Percentiles rank a stretch among this genome's conserved stretches.
Evolutionary conservation across 30 jellyfish, hydroid and myxozoan species (phyloP).

Genomic region (Chrysaora quinquecirrha): DNA sequence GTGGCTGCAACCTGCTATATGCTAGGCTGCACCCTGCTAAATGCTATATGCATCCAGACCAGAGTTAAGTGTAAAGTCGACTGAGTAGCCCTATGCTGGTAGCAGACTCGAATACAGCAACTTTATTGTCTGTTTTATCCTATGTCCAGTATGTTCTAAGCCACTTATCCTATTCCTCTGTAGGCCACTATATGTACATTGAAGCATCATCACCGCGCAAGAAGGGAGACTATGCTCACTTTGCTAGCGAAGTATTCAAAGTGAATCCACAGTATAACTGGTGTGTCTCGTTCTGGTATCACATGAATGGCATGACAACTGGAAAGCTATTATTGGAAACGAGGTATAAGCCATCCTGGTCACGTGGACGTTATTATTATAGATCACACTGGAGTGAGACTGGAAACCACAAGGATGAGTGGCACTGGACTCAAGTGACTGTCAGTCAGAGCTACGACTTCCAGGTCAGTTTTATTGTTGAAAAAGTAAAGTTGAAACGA

Average conservation of each 20-base stretch:
- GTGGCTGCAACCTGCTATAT: no score
- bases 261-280: slow-evolving; percentile 92
- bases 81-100: no score
- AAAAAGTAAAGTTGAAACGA: no score
- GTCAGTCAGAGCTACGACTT: slow-evolving; percentile 82
- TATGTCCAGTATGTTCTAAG: no score
- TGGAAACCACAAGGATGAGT: slow-evolving; percentile 81
- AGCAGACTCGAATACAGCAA: no score
- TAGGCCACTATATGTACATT: slow-evolving; percentile 91
- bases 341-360: slow-evolving; percentile 75
- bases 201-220: slow-evolving; percentile 93
- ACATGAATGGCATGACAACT: slow-evolving; percentile 83
- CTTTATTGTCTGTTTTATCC: no score
- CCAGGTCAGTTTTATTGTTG: no score
- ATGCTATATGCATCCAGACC: no score
- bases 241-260: slow-evolving; percentile 88
- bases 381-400: slow-evolving; percentile 46
- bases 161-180: background rate
- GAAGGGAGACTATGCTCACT: slow-evolving; percentile 76
- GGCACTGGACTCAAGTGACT: slow-evolving; percentile 87
- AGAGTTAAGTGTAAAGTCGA: no score
- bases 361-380: slow-evolving; percentile 69
- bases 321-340: slow-evolving; percentile 79
- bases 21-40: no score
- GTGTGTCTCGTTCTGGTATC: slow-evolving; percentile 95